Percentiles rank a stretch among this genome's conserved stretches.
Conservation (phyloP, 1,140 invertebrate species). For the Diorhabda carinulata region DNA sequence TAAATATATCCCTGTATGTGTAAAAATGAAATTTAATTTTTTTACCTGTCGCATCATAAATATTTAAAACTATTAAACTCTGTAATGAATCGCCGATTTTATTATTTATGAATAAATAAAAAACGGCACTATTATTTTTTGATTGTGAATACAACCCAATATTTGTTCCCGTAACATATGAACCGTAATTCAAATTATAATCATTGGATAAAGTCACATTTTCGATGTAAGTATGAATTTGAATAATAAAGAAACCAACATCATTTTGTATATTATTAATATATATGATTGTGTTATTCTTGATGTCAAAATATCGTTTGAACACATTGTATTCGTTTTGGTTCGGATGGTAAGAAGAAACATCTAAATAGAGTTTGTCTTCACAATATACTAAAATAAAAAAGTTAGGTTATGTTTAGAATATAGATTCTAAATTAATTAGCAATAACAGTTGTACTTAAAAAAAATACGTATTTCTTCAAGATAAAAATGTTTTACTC, state of each 20-base stretch:
- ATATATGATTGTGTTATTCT: conserved; percentile 40
- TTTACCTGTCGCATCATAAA: conserved; percentile 54
- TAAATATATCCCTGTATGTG: no score
- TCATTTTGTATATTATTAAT: conserved; percentile 50
- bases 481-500: no score
- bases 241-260: conserved; percentile 60
- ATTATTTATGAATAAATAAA: conserved; percentile 41
- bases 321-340: conserved; percentile 10
- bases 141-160: conserved; percentile 56
- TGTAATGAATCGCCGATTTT: conserved; percentile 39
- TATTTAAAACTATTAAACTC: conserved; percentile 52
- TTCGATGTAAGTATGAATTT: conserved; percentile 61
- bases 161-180: conserved; percentile 55
- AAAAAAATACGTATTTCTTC: no score
- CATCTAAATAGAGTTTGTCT: conserved; percentile 11
- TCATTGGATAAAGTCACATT: conserved; percentile 60
- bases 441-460: no score
- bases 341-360: conserved; percentile 21
- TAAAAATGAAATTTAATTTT: no score
- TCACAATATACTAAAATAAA: conserved; percentile 11
- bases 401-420: conserved; percentile 20
- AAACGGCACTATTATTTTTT: conserved; percentile 20
- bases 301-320: conserved; percentile 12
- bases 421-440: no score
- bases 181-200: conserved; percentile 2